Conservation (phyloP, 1,140 invertebrate genomes). For the Drosophila obscura region DNA sequence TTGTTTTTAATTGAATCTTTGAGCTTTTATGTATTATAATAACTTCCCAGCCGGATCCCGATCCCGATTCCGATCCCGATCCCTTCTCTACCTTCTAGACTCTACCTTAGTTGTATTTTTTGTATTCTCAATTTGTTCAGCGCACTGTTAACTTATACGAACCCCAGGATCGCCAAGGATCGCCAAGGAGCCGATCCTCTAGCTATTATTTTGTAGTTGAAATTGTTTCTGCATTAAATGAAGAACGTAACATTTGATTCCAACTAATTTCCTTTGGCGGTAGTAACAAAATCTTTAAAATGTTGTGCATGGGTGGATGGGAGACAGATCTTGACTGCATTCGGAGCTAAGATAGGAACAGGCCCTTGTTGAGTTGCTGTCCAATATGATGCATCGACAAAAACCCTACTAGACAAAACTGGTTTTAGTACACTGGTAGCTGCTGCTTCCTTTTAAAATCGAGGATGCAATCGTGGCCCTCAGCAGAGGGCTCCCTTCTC, state of each 20-base stretch:
- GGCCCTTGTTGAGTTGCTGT: too few species aligned
- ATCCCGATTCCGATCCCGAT: constrained; percentile 22
- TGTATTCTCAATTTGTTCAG: constrained; percentile 69
- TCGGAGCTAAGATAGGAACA: too few species aligned
- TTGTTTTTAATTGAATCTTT: constrained; percentile 68
- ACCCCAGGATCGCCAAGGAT: constrained; percentile 39
- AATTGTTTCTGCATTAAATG: constrained; percentile 77
- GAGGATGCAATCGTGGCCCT: too few species aligned
- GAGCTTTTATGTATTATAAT: constrained; percentile 70
- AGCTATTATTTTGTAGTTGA: constrained; percentile 73
- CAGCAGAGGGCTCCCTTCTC: too few species aligned
- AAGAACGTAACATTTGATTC: constrained; percentile 45
- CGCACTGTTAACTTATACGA: constrained; percentile 72
- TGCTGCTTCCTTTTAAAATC: too few species aligned
- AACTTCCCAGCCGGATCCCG: constrained; percentile 11
- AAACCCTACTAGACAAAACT: too few species aligned
- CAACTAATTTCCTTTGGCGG: too few species aligned
- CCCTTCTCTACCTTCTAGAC: background rate
- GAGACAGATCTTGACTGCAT: too few species aligned
- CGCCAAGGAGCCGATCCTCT: constrained; percentile 49
- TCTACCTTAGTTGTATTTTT: constrained; percentile 61
- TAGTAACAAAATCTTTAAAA: too few species aligned
- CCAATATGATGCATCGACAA: too few species aligned
- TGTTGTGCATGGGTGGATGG: too few species aligned
- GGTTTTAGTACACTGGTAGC: too few species aligned